phyloP scores from a whole-genome alignment of 2,888 invertebrate species.

The Macroteleia sp. region DNA sequence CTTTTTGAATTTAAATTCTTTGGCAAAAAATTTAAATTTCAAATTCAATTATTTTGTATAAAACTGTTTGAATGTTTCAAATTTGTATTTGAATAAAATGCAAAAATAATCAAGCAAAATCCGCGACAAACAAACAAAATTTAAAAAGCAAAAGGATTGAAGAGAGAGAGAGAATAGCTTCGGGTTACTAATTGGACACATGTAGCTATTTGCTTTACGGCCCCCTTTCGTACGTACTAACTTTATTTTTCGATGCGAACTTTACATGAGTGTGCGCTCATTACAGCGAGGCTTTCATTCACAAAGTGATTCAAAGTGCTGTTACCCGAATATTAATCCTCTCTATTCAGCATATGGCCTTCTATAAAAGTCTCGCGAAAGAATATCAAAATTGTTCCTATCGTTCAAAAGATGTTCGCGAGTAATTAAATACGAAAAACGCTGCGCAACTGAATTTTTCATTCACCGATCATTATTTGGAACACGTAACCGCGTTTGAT shows the following conservation, averaged over 20 bases:
- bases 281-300: slow-evolving; percentile 50
- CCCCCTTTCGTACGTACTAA: slow-evolving; percentile 50
- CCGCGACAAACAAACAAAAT: slow-evolving; percentile 33
- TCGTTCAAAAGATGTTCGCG: not conserved
- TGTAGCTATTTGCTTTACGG: slow-evolving; percentile 75
- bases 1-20: too few species aligned
- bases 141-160: slow-evolving; percentile 30
- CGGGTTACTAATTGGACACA: slow-evolving; percentile 78
- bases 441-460: too few species aligned
- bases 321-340: slow-evolving; percentile 52
- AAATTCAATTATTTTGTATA: too few species aligned
- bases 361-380: slow-evolving; percentile 9
- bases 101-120: slow-evolving; percentile 35
- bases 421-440: slow-evolving; percentile 15
- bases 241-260: slow-evolving; percentile 59
- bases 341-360: slow-evolving; percentile 6
- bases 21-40: too few species aligned
- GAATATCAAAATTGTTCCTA: slow-evolving; percentile 19
- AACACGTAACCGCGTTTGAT: too few species aligned
- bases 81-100: slow-evolving; percentile 9
- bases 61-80: not conserved
- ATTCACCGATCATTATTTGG: too few species aligned
- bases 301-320: slow-evolving; percentile 57
- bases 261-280: slow-evolving; percentile 55
- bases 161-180: slow-evolving; percentile 68